phyloP scores from a whole-genome alignment of 2,888 invertebrate species.

The Saturnia japonica region DNA sequence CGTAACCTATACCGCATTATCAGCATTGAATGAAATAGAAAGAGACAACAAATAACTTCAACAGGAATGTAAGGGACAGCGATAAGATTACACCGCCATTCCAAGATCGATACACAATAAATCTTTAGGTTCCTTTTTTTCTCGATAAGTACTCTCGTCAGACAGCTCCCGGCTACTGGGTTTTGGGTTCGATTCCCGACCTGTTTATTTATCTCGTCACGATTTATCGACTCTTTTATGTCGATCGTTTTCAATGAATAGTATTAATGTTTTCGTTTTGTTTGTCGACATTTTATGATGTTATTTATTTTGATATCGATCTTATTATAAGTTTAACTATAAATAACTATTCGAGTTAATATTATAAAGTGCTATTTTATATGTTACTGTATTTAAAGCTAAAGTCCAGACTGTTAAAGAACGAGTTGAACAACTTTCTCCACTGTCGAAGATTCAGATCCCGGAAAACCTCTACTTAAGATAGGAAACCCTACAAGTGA shows the following conservation, averaged over 20 bases:
- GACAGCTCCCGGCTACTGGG: constrained; percentile 55
- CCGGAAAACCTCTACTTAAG: not conserved
- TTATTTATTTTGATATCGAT: constrained; percentile 34
- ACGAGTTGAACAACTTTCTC: not conserved
- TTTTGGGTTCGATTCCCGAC: constrained; percentile 52
- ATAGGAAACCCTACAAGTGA: not conserved
- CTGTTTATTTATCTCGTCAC: constrained; percentile 32
- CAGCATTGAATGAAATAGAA: constrained; percentile 58
- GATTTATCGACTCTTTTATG: constrained; percentile 60
- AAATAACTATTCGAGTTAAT: not conserved
- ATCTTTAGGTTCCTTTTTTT: constrained; percentile 60
- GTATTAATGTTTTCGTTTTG: constrained; percentile 42
- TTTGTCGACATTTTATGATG: constrained; percentile 22
- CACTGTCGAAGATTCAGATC: too few species aligned
- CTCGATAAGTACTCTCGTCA: constrained; percentile 54
- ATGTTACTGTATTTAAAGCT: not conserved
- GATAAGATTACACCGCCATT: constrained; percentile 39
- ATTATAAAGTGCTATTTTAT: not conserved
- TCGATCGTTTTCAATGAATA: constrained; percentile 51
- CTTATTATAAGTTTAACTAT: not conserved
- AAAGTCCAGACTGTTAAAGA: not conserved
- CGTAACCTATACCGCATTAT: constrained; percentile 49
- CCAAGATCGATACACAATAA: constrained; percentile 72
- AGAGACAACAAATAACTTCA: constrained; percentile 34
- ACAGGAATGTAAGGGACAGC: constrained; percentile 37